These are phyloP conservation scores for Plumapathes pennacea DNA, from an alignment of 92 coral and sea anemone species.

Conservation along the genomic window DNA sequence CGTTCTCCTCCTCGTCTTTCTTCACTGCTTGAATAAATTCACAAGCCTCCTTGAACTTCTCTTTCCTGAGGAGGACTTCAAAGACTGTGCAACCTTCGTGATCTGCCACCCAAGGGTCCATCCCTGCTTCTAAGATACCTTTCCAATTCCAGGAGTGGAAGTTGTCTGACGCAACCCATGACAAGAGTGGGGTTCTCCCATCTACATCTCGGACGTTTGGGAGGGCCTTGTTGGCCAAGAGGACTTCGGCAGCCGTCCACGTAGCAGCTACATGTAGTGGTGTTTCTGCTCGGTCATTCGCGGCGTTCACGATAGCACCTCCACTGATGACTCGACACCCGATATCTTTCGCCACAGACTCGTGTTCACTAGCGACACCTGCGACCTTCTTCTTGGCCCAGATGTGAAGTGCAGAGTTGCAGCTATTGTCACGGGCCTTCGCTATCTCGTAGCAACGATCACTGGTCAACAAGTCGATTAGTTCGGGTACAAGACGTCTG, in stretches of 20 bases:
- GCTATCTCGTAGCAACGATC: not conserved
- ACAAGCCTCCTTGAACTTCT: not conserved
- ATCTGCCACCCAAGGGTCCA: conserved; percentile 24
- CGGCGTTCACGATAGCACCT: not conserved
- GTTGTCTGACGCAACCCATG: not conserved
- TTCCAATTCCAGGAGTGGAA: not conserved
- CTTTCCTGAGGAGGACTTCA: conserved; percentile 1
- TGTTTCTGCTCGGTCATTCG: conserved; percentile 1
- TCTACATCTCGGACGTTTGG: not conserved
- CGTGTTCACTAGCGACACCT: not conserved
- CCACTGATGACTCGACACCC: not conserved
- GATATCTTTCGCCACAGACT: not conserved
- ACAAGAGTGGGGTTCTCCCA: conserved; percentile 1
- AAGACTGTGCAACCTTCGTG: not conserved
- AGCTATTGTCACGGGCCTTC: not conserved
- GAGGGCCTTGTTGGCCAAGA: conserved; percentile 3
- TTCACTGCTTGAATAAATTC: not conserved
- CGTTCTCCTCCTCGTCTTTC: not conserved
- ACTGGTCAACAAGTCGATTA: not conserved
- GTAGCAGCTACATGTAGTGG: conserved; percentile 9
- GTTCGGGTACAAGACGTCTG: not conserved
- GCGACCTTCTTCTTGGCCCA: not conserved
- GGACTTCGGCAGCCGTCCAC: conserved; percentile 19
- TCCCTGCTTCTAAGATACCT: conserved; percentile 8
- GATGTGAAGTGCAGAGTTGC: conserved; percentile 13